These are phyloP conservation scores for Poeciliopsis gracilis DNA, from an alignment of 2,797 vertebrate species.

Conservation along the genomic window DNA sequence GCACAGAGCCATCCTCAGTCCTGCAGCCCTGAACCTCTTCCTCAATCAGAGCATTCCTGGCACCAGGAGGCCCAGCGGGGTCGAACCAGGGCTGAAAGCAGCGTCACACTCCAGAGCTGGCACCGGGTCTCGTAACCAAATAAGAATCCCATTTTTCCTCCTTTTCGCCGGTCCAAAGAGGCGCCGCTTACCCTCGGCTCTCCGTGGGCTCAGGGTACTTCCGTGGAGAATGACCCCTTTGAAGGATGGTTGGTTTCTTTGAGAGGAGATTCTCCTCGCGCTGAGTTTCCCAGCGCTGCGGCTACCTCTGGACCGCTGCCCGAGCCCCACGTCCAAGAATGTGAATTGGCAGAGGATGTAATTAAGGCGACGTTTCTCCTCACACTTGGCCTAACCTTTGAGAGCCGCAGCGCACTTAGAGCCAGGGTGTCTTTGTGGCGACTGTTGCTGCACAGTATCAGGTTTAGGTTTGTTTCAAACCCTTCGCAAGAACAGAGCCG, in stretches of 20 bases:
- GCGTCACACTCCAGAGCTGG: conserved; percentile 78
- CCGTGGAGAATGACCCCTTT: conserved; percentile 76
- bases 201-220: conserved; percentile 63
- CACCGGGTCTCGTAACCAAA: conserved; percentile 61
- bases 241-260: conserved; percentile 76
- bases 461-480: conserved; percentile 35
- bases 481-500: neutral
- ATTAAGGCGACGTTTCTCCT: conserved; percentile 72
- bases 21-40: conserved; percentile 71
- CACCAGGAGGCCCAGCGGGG: conserved; percentile 70
- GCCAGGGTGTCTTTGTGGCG: conserved; percentile 41
- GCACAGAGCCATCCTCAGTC: conserved; percentile 36
- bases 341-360: conserved; percentile 72
- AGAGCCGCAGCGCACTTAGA: conserved; percentile 45
- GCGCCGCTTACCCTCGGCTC: conserved; percentile 53
- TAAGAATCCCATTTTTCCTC: conserved; percentile 60
- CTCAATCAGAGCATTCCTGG: conserved; percentile 75
- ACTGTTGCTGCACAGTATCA: conserved; percentile 41
- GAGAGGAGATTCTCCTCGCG: conserved; percentile 77
- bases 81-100: conserved; percentile 62
- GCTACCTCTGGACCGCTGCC: conserved; percentile 67
- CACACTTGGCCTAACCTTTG: conserved; percentile 64
- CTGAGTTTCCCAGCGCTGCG: conserved; percentile 76
- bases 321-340: conserved; percentile 63
- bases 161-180: conserved; percentile 58